These are phyloP conservation scores for Mycteria americana DNA, from an alignment of 2,797 vertebrate genomes.

Conservation along the genomic window DNA sequence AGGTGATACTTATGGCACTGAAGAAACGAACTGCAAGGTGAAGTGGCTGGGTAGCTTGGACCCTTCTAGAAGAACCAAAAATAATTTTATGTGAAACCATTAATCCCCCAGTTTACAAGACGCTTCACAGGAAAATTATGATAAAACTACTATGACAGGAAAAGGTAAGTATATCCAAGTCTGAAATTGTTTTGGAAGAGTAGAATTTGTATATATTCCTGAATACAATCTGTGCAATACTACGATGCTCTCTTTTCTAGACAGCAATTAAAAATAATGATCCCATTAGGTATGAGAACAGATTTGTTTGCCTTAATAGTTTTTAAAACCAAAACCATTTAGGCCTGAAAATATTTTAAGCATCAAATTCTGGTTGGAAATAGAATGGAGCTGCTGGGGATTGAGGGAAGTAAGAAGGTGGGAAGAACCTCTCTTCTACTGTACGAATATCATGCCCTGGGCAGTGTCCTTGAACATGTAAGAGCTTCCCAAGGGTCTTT, in stretches of 20 bases:
- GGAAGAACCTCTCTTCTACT: background rate
- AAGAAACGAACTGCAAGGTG: background rate
- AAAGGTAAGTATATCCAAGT: background rate
- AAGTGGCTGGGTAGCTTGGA: background rate
- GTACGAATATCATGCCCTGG: background rate
- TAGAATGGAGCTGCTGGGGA: background rate
- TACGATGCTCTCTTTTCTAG: background rate
- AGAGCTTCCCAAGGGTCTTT: background rate
- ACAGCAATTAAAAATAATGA: background rate
- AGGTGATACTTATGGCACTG: background rate
- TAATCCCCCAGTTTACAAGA: background rate
- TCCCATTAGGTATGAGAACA: background rate
- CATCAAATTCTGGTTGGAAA: background rate
- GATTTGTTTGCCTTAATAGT: background rate
- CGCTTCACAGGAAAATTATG: background rate
- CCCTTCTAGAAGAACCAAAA: background rate
- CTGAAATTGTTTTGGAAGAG: background rate
- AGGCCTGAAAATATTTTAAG: background rate
- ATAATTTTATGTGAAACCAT: background rate
- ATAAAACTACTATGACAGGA: background rate
- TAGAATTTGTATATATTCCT: background rate
- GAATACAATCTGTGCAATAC: background rate
- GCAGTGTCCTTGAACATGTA: background rate
- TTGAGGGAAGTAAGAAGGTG: background rate
- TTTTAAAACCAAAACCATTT: background rate